Conservation (phyloP, 2,888 invertebrate species). For the Biston betularia region DNA sequence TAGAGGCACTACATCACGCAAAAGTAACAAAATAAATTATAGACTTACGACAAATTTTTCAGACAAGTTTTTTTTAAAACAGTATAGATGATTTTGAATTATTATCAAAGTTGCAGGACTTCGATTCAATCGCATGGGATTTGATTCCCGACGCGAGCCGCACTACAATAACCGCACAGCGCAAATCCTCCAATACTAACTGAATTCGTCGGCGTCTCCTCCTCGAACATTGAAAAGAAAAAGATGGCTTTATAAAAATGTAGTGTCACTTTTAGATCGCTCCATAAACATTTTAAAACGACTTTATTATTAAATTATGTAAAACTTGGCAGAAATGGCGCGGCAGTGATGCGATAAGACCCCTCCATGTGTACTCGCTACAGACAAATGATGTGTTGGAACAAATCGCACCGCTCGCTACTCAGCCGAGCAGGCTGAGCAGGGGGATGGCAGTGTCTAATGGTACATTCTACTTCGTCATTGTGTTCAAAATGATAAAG, state of each 20-base stretch:
- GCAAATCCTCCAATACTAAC: no score
- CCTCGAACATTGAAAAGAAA: no score
- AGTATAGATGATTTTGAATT: no score
- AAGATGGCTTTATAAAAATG: not conserved
- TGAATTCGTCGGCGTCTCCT: no score
- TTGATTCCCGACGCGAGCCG: no score
- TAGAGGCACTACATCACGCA: no score
- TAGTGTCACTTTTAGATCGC: not conserved
- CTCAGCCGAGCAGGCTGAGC: conserved; percentile 1
- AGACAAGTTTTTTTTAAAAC: no score
- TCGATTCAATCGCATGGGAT: no score
- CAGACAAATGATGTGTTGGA: conserved; percentile 21
- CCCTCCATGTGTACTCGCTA: conserved; percentile 15
- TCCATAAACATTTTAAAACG: conserved; percentile 23
- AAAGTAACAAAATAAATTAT: no score
- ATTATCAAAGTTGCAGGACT: no score
- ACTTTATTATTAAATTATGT: conserved; percentile 56
- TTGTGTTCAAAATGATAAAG: conserved; percentile 2
- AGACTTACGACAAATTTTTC: no score
- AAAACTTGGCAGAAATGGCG: conserved; percentile 70
- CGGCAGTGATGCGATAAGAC: conserved; percentile 68
- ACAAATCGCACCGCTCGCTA: conserved; percentile 13
- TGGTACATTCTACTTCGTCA: conserved; percentile 12
- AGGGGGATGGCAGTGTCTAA: not conserved
- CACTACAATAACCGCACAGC: no score